phyloP scores from a whole-genome alignment of 2,888 invertebrate species.

The Apotomis turbidana region DNA sequence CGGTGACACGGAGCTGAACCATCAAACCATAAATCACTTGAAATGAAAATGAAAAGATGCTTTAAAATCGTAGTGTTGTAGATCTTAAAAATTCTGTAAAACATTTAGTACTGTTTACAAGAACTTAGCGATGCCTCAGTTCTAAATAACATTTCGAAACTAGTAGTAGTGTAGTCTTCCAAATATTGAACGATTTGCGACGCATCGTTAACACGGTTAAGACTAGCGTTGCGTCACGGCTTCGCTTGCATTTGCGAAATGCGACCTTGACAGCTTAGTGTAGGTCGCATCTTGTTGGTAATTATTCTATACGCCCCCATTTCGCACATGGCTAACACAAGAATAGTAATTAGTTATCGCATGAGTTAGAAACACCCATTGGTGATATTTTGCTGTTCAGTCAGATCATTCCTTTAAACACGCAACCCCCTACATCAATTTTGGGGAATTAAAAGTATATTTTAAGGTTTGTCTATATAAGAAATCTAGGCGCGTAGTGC shows the following conservation, averaged over 20 bases:
- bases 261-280: constrained; percentile 35
- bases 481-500: too few species aligned
- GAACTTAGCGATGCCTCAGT: background rate
- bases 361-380: background rate
- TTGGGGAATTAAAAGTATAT: too few species aligned
- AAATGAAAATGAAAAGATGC: constrained; percentile 10
- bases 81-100: background rate
- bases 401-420: too few species aligned
- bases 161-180: constrained; percentile 11
- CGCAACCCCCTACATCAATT: too few species aligned
- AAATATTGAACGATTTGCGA: constrained; percentile 31
- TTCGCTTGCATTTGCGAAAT: constrained; percentile 34
- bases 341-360: constrained; percentile 2
- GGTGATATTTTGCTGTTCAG: too few species aligned
- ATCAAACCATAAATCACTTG: constrained; percentile 4
- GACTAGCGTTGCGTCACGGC: constrained; percentile 33
- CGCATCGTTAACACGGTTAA: constrained; percentile 31
- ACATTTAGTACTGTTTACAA: background rate
- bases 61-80: background rate
- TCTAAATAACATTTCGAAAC: constrained; percentile 25
- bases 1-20: background rate
- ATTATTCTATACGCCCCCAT: constrained; percentile 30
- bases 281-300: constrained; percentile 42
- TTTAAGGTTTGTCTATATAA: too few species aligned
- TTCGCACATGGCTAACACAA: constrained; percentile 27